Evolutionary conservation across 2,888 invertebrate species (phyloP).

Genomic region (Hirtodrosophila cameraria): DNA sequence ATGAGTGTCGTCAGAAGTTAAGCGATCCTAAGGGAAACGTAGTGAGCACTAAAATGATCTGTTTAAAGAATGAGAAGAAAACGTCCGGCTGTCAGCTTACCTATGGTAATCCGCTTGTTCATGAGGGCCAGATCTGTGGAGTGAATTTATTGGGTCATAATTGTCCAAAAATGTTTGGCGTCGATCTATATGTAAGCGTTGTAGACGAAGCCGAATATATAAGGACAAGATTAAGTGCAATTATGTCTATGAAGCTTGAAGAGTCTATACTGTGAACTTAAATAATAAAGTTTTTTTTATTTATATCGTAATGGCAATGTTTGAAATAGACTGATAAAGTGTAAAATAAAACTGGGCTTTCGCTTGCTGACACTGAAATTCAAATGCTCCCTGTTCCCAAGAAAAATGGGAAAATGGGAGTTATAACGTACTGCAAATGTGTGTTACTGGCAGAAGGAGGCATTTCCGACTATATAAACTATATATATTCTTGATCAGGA

Average conservation of each 20-base stretch:
- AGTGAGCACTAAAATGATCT: conserved; percentile 10
- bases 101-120: conserved; percentile 43
- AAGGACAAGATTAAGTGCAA: rapidly evolving
- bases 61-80: conserved; percentile 25
- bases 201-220: not conserved
- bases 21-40: not conserved
- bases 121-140: conserved; percentile 41
- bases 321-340: no score
- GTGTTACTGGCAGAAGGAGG: no score
- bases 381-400: no score
- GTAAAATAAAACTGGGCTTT: no score
- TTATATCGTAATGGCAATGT: no score
- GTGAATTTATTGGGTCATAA: conserved; percentile 54
- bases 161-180: conserved; percentile 18
- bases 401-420: no score
- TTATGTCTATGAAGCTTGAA: conserved; percentile 15
- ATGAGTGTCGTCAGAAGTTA: conserved; percentile 18
- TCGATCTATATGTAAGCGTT: conserved; percentile 33
- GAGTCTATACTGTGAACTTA: not conserved
- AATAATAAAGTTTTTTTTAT: not conserved
- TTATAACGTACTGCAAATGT: no score
- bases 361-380: no score
- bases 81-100: conserved; percentile 14
- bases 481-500: no score
- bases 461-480: no score